phyloP scores from a whole-genome alignment of 2,113 vertebrate species.

The Gobiocypris rarus region DNA sequence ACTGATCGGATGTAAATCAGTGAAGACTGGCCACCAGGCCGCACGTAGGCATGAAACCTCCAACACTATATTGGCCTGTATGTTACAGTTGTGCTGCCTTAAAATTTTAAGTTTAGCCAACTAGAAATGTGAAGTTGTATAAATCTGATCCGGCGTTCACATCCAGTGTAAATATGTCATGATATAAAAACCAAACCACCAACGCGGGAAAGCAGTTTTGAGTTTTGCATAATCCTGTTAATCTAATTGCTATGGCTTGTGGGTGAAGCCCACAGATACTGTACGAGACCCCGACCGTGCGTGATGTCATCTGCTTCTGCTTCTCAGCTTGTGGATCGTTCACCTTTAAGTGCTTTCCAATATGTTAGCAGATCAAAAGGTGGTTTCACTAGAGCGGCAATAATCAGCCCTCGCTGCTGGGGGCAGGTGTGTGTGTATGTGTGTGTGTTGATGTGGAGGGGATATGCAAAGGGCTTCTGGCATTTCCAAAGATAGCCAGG shows the following conservation, averaged over 20 bases:
- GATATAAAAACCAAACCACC: not conserved
- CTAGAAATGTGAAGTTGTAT: too few relatives aligned
- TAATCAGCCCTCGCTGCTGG: constrained; percentile 88
- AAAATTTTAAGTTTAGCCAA: too few relatives aligned
- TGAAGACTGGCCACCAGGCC: too few relatives aligned
- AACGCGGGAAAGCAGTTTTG: constrained; percentile 56
- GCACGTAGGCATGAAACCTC: too few relatives aligned
- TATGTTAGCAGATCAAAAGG: constrained; percentile 94
- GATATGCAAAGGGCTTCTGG: constrained; percentile 91
- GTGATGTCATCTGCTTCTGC: constrained; percentile 91
- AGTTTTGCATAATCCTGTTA: constrained; percentile 83
- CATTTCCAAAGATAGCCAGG: constrained; percentile 94
- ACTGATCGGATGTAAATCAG: too few relatives aligned
- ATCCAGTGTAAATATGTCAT: not conserved
- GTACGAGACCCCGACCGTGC: constrained; percentile 79
- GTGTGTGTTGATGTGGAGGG: constrained; percentile 76
- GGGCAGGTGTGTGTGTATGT: constrained; percentile 50
- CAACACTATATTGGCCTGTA: not conserved
- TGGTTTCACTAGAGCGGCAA: constrained; percentile 78
- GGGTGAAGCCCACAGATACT: constrained; percentile 83
- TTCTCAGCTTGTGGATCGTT: constrained; percentile 81
- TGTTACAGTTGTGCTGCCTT: too few relatives aligned
- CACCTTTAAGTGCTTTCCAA: constrained; percentile 94
- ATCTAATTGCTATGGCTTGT: constrained; percentile 85
- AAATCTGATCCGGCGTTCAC: not conserved